phyloP scores from a whole-genome alignment of 2,888 invertebrate species.

The Aporophyla nigra region DNA sequence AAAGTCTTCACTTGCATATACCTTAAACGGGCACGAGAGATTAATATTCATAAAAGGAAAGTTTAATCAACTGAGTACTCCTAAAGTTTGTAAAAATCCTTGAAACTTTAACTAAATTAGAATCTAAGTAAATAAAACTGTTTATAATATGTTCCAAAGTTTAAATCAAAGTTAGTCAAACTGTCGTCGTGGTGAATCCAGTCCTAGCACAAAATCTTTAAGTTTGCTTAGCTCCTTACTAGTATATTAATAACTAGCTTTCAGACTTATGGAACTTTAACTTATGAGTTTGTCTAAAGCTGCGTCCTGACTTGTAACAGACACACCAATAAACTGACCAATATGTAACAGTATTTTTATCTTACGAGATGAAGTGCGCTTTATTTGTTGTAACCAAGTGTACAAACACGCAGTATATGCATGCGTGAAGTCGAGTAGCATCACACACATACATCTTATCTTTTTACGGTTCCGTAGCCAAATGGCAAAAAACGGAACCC shows the following conservation, averaged over 20 bases:
- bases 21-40: not conserved
- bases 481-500: too few relatives aligned
- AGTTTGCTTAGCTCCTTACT: constrained; percentile 28
- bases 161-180: constrained; percentile 32
- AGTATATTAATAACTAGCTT: constrained; percentile 50
- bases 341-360: not conserved
- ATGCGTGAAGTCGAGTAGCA: not conserved
- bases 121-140: not conserved
- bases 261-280: constrained; percentile 32
- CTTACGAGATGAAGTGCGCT: too few relatives aligned
- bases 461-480: too few relatives aligned
- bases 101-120: not conserved
- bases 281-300: constrained; percentile 17
- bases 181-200: constrained; percentile 2
- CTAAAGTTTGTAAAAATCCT: not conserved
- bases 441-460: not conserved
- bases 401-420: not conserved
- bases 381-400: not conserved
- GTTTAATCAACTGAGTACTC: not conserved
- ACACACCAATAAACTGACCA: not conserved
- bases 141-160: not conserved
- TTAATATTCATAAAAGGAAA: not conserved
- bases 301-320: not conserved
- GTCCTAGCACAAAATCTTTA: constrained; percentile 12
- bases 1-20: too few relatives aligned